A percentile compares a stretch with the other conserved stretches of the same genome.
Evolutionary conservation across 2,113 vertebrate genomes (phyloP).

Genomic region (Pituophis catenifer): DNA sequence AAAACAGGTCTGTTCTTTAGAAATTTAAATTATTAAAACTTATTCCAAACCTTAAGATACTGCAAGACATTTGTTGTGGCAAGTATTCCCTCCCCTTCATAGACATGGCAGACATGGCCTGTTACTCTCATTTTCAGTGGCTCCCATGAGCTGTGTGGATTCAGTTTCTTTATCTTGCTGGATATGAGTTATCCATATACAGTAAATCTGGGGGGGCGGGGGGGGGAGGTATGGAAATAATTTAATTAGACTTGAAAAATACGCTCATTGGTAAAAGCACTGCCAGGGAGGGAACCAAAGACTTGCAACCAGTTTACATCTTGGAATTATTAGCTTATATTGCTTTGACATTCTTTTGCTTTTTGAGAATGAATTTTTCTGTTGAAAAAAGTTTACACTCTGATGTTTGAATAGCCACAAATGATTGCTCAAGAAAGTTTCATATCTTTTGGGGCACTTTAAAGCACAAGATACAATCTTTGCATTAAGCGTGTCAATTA

Average conservation of each 20-base stretch:
- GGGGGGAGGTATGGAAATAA: not conserved
- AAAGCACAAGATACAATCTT: not conserved
- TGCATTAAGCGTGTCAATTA: conserved; percentile 23
- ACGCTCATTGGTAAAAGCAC: not conserved
- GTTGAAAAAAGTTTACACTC: not conserved
- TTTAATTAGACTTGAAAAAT: not conserved
- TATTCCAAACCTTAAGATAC: not conserved
- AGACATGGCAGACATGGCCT: no score
- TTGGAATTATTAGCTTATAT: conserved; percentile 5
- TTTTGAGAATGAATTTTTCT: conserved; percentile 12
- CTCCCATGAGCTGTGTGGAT: not conserved
- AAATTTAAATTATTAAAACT: not conserved
- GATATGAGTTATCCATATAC: not conserved
- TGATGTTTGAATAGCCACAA: conserved; percentile 25
- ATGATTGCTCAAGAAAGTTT: conserved; percentile 46
- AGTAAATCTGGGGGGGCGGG: not conserved
- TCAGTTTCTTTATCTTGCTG: not conserved
- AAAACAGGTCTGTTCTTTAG: not conserved
- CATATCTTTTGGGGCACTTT: conserved; percentile 44
- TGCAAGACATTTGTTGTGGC: not conserved
- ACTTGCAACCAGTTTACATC: not conserved
- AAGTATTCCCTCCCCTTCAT: not conserved
- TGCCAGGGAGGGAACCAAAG: not conserved
- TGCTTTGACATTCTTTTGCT: not conserved
- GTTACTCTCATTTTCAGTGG: not conserved